Conservation (phyloP, 2,888 invertebrate genomes). For the Tetragonisca angustula region DNA sequence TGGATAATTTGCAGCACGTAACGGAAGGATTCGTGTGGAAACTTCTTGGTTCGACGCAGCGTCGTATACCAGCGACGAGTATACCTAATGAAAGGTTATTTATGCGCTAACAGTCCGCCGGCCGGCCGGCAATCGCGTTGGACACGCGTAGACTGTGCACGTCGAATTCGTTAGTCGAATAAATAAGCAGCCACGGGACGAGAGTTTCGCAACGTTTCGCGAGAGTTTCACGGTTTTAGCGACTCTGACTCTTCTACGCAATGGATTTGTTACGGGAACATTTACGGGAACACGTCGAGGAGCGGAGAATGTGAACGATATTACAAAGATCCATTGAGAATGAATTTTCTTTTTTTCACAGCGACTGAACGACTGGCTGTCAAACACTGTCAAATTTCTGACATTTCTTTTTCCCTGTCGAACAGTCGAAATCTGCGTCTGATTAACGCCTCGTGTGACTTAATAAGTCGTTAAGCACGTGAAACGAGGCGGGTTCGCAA, state of each 20-base stretch:
- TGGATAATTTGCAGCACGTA: constrained; percentile 22
- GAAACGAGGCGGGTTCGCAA: constrained; percentile 28
- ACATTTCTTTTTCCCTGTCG: background rate
- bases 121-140: constrained; percentile 21
- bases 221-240: constrained; percentile 6
- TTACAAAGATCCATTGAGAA: too few relatives aligned
- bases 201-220: constrained; percentile 14
- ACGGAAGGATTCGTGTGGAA: constrained; percentile 18
- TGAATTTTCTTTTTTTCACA: background rate
- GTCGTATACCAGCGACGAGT: constrained; percentile 7
- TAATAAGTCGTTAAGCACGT: constrained; percentile 45
- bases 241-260: constrained; percentile 36
- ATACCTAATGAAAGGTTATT: constrained; percentile 47
- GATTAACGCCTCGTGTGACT: constrained; percentile 40
- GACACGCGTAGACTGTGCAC: constrained; percentile 12
- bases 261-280: constrained; percentile 58
- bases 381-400: background rate
- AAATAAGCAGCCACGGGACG: constrained; percentile 21
- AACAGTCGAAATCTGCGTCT: constrained; percentile 9
- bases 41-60: background rate
- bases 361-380: accelerated
- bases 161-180: constrained; percentile 33
- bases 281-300: constrained; percentile 37
- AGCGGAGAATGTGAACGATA: background rate
- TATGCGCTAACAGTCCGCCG: constrained; percentile 30